These are phyloP conservation scores for Mallotus villosus DNA, from an alignment of 2,797 vertebrate species.

Conservation along the genomic window DNA sequence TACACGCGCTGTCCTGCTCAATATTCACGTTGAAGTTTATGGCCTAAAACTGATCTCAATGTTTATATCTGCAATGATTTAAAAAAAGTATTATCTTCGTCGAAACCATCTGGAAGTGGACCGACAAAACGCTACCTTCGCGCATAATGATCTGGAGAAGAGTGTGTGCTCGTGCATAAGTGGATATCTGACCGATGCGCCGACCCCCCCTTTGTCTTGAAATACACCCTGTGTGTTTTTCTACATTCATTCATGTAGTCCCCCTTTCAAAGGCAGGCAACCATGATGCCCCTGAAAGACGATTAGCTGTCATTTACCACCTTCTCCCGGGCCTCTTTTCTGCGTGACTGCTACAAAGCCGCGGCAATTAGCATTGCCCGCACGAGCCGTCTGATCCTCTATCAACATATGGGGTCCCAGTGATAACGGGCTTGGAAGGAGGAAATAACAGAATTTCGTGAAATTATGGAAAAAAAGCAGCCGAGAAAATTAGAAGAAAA, in stretches of 20 bases:
- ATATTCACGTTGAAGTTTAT: too few relatives aligned
- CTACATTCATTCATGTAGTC: constrained; percentile 25
- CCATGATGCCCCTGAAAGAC: constrained; percentile 73
- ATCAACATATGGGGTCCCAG: constrained; percentile 79
- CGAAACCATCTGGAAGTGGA: neutral
- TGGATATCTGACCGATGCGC: neutral
- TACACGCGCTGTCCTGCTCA: too few relatives aligned
- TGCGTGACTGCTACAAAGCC: constrained; percentile 82
- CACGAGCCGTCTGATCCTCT: constrained; percentile 74
- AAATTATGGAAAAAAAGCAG: constrained; percentile 10
- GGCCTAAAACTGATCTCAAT: too few relatives aligned
- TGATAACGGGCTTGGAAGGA: constrained; percentile 53
- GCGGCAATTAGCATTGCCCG: constrained; percentile 80
- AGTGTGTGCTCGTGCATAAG: neutral
- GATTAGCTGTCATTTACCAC: constrained; percentile 80
- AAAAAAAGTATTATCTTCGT: too few relatives aligned
- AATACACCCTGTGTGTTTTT: constrained; percentile 4
- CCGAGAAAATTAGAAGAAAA: neutral
- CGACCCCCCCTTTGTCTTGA: neutral
- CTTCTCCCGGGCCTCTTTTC: constrained; percentile 73
- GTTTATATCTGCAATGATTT: too few relatives aligned
- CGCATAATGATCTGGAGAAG: neutral
- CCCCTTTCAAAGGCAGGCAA: constrained; percentile 52
- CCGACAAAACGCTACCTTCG: neutral
- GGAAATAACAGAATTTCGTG: constrained; percentile 52